Percentiles rank a stretch among this genome's conserved stretches.
These are phyloP conservation scores for Polyploca ridens DNA, from an alignment of 2,888 invertebrate species.

Conservation along the genomic window DNA sequence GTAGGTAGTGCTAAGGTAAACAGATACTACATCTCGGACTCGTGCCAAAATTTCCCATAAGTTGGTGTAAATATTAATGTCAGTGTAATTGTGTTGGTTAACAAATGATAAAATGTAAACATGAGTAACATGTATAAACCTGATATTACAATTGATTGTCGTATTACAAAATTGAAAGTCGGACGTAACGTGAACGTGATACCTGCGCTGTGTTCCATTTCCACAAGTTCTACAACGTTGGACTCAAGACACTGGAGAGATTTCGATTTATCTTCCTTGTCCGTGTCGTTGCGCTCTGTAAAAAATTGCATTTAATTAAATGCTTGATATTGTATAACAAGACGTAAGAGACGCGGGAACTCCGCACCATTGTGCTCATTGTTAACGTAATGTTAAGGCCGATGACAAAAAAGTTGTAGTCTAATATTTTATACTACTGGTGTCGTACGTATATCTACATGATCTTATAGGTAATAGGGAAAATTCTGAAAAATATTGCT, in stretches of 20 bases:
- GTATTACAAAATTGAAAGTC: constrained; percentile 56
- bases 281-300: constrained; percentile 50
- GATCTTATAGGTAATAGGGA: no score
- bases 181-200: constrained; percentile 42
- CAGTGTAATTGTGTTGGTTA: no score
- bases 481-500: no score
- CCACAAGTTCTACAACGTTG: constrained; percentile 33
- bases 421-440: constrained; percentile 22
- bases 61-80: no score
- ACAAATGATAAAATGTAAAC: no score
- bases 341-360: constrained; percentile 79
- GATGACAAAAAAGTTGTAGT: constrained; percentile 53
- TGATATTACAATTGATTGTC: constrained; percentile 49
- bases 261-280: constrained; percentile 61
- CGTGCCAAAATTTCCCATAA: not conserved
- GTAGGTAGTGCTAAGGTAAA: not conserved
- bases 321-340: constrained; percentile 74
- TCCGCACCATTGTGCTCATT: constrained; percentile 69
- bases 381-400: constrained; percentile 79
- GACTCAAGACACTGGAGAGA: constrained; percentile 43
- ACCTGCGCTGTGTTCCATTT: constrained; percentile 40
- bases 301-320: constrained; percentile 54
- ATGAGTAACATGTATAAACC: constrained; percentile 24
- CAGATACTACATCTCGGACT: not conserved
- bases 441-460: not conserved